Evolutionary conservation across 2,888 invertebrate genomes (phyloP).

Genomic region (Prionchulus punctatus): DNA sequence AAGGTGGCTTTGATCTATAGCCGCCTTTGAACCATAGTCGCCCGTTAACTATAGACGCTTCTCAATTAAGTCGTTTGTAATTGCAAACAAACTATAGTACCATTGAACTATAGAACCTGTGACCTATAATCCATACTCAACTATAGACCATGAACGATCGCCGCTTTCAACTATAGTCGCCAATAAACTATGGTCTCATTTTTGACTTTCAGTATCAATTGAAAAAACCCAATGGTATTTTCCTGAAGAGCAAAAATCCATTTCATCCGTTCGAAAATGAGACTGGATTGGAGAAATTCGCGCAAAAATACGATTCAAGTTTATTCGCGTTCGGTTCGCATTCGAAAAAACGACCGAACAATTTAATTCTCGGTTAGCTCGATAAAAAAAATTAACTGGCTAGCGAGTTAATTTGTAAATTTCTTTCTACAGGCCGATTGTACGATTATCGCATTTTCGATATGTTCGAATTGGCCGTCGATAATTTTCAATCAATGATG

Average conservation of each 20-base stretch:
- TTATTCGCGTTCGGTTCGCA: slow-evolving; percentile 78
- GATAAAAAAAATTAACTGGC: slow-evolving; percentile 14
- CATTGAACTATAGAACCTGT: too few relatives aligned
- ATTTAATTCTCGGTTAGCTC: slow-evolving; percentile 71
- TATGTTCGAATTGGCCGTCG: slow-evolving; percentile 85
- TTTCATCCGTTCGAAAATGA: slow-evolving; percentile 81
- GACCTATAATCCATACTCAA: neutral
- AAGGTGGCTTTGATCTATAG: too few relatives aligned
- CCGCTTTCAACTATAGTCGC: too few relatives aligned
- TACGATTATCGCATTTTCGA: slow-evolving; percentile 78
- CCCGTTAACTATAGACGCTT: too few relatives aligned
- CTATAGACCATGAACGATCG: too few relatives aligned
- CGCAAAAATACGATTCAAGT: slow-evolving; percentile 65
- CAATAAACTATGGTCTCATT: slow-evolving; percentile 4
- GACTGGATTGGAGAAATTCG: slow-evolving; percentile 52
- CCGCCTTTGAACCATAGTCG: too few relatives aligned
- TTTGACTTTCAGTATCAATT: slow-evolving; percentile 46
- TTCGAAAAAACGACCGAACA: slow-evolving; percentile 84
- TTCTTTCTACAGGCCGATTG: slow-evolving; percentile 47
- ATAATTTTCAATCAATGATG: slow-evolving; percentile 57
- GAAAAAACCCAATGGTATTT: slow-evolving; percentile 66
- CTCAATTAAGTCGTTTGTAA: too few relatives aligned
- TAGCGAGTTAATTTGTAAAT: neutral
- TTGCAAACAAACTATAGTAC: too few relatives aligned
- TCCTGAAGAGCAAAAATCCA: slow-evolving; percentile 56